Evolutionary conservation across 2,113 vertebrate species (phyloP).

Genomic region (Aphyosemion australe): DNA sequence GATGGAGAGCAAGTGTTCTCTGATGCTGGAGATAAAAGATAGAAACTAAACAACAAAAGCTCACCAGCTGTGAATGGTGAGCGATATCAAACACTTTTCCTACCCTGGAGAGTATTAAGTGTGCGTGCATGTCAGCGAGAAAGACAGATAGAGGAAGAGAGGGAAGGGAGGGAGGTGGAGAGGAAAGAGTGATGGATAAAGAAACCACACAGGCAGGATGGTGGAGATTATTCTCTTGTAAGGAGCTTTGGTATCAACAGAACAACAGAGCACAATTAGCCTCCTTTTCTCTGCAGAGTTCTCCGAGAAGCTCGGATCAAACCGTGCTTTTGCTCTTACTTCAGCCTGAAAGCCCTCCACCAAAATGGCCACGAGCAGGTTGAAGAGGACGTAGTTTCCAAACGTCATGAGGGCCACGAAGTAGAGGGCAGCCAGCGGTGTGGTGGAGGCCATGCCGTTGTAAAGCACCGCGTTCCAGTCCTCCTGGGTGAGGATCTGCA

Average conservation of each 20-base stretch:
- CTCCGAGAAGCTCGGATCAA: constrained; percentile 24
- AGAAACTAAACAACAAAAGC: constrained; percentile 78
- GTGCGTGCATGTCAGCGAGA: constrained; percentile 21
- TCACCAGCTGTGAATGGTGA: constrained; percentile 76
- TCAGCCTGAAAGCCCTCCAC: constrained; percentile 96
- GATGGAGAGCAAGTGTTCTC: constrained; percentile 44
- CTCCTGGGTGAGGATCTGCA: constrained; percentile 95
- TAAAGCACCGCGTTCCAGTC: constrained; percentile 98
- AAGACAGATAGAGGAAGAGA: constrained; percentile 22
- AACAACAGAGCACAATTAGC: constrained; percentile 52
- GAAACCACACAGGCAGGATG: constrained; percentile 55
- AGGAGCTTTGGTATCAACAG: constrained; percentile 61
- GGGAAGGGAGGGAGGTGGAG: constrained; percentile 20
- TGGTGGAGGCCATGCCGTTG: constrained; percentile 97
- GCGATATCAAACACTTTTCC: constrained; percentile 71
- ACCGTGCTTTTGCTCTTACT: constrained; percentile 53
- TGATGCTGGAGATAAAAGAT: constrained; percentile 73
- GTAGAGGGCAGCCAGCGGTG: constrained; percentile 93
- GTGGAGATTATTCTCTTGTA: constrained; percentile 60
- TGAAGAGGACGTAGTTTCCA: constrained; percentile 98
- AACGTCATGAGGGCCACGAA: constrained; percentile 99
- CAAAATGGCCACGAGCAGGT: constrained; percentile 95
- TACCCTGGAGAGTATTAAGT: constrained; percentile 59
- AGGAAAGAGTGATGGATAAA: constrained; percentile 26
- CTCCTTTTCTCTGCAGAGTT: constrained; percentile 29